Conservation (phyloP, 2,888 invertebrate species). For the Netelia virgata region DNA sequence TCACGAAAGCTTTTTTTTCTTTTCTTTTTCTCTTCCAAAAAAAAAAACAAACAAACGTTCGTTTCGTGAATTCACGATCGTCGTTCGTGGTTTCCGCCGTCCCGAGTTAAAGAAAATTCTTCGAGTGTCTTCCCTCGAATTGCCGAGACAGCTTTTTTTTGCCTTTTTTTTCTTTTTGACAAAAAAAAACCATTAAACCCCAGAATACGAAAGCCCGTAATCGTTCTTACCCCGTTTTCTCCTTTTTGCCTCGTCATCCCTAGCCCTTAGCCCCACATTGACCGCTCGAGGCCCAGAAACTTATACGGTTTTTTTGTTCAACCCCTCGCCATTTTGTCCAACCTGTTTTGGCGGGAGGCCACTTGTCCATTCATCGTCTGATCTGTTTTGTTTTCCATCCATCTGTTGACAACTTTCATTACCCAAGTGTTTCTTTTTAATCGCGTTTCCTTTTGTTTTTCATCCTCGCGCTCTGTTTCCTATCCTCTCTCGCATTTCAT, state of each 20-base stretch:
- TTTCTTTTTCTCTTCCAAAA: conserved; percentile 15
- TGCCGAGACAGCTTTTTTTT: conserved; percentile 1
- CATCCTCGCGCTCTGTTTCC: neutral
- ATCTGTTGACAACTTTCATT: conserved; percentile 11
- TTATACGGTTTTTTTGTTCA: conserved; percentile 27
- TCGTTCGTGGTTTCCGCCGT: conserved; percentile 34
- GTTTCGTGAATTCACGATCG: conserved; percentile 14
- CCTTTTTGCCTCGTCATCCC: conserved; percentile 19
- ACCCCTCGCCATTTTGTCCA: conserved; percentile 20
- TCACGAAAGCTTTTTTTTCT: conserved; percentile 9
- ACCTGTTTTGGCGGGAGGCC: conserved; percentile 36
- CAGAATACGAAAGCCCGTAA: conserved; percentile 21
- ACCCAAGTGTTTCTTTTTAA: conserved; percentile 18
- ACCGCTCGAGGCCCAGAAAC: conserved; percentile 55
- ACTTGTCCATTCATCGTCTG: conserved; percentile 27
- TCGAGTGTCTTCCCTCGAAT: conserved; percentile 53
- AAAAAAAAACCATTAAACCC: too few relatives aligned
- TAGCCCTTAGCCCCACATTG: neutral
- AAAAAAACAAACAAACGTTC: too few relatives aligned
- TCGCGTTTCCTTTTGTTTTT: conserved; percentile 18
- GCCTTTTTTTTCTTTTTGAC: too few relatives aligned
- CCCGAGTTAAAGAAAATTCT: conserved; percentile 63
- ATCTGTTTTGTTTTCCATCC: conserved; percentile 9
- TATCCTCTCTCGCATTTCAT: conserved; percentile 12
- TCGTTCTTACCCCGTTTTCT: conserved; percentile 27